Conservation (phyloP, 2,113 vertebrate species). For the Sakesphorus luctuosus region DNA sequence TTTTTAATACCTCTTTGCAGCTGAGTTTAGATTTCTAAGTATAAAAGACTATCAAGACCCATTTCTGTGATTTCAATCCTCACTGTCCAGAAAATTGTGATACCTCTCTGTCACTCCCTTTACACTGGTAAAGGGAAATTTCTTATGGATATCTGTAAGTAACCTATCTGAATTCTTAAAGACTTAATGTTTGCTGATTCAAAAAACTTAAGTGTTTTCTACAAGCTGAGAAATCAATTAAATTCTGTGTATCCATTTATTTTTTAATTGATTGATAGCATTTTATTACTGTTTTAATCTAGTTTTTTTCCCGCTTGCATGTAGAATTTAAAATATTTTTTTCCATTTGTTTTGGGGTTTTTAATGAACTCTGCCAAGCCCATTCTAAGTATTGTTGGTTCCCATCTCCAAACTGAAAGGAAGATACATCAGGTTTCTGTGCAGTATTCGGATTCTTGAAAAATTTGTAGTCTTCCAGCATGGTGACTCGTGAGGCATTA, state of each 20-base stretch:
- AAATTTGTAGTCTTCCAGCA: not conserved
- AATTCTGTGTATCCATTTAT: not conserved
- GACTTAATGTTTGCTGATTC: not conserved
- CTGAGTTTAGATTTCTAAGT: not conserved
- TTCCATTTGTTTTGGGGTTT: not conserved
- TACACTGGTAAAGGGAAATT: not conserved
- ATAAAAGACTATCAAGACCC: not conserved
- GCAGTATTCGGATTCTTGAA: not conserved
- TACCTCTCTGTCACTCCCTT: not conserved
- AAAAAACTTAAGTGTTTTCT: not conserved
- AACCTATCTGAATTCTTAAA: not conserved
- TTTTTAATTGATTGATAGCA: not conserved
- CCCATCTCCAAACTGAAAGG: not conserved
- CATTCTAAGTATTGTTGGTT: not conserved
- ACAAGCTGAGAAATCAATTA: not conserved
- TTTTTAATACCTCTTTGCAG: not conserved
- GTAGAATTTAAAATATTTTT: not conserved
- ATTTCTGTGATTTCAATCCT: not conserved
- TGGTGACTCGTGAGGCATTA: not conserved
- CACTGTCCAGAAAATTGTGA: slow-evolving; percentile 17
- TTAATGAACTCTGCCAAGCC: not conserved
- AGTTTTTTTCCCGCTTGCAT: not conserved
- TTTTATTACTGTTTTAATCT: not conserved
- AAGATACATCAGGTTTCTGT: not conserved
- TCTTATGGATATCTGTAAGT: not conserved